Base-by-base conservation (phyloP, 2,113 vertebrate species). In the Tympanuchus pallidicinctus region DNA sequence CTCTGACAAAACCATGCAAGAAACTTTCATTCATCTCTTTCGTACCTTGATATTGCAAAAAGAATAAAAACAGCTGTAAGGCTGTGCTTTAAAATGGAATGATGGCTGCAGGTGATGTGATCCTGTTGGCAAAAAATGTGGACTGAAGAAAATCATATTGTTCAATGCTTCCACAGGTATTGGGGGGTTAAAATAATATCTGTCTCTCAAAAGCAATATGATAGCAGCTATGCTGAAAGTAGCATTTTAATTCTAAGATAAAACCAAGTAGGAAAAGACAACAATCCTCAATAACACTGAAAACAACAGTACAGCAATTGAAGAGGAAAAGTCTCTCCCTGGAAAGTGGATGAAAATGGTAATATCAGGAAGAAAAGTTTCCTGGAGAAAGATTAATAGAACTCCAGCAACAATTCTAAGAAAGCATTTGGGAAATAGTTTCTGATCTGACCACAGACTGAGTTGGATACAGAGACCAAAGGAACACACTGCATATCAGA, bases 1-100 rank as follows among this genome's bases (percentile, higher is more conserved):
- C 57, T 73, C 91, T 82, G 88, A 96, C 73, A 94, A 94, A 94
- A 94, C 90, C 88, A 94, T 84, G 88, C 85, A 94, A 59, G 69
- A 40, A 91, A 75, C 87, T 86, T 83, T 57, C 76, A 92, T 95
- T 91, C 91, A 94, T 91, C 95, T 94, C 79, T 69, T 74, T 92
- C 65, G 28, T 86, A 77, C 60, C 76, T 89, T 61, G 91, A 57
- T 92, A 94, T 78, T 90, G 88, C 72, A 84, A 73, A 84, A 77
- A 63, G 28, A 59, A 61, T 71, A 86, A 72, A 94, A 94, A 86
- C 52, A 83, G 47, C 88, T 91, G 42, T 28, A 92, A 61, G 76
- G 76, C 50, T 88, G 57, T 45, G 34, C 72, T 95, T 30, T 80
- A 69, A 89, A 93, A 95, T 20, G 79, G 79, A 88, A 71, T 34